Percentiles rank a stretch among this genome's conserved stretches.
Conservation (phyloP, 2,797 vertebrate genomes). For the Sciaenops ocellatus region DNA sequence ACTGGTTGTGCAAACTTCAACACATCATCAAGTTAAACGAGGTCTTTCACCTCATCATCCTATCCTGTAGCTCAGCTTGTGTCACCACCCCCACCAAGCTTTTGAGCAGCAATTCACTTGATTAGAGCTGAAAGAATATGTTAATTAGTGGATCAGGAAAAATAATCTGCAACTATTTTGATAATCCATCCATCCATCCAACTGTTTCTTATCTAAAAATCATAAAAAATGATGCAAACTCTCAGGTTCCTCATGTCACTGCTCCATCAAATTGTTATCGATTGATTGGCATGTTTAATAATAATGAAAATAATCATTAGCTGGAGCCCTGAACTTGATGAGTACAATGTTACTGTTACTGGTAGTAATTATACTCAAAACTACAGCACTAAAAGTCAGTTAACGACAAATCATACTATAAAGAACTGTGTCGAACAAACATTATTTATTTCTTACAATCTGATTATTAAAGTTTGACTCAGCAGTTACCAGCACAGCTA, state of each 20-base stretch:
- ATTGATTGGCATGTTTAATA: neutral
- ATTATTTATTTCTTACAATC: neutral
- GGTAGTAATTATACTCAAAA: constrained; percentile 6
- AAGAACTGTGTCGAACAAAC: neutral
- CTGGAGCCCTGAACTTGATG: neutral
- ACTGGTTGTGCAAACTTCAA: neutral
- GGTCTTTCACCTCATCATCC: neutral
- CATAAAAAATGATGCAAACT: no score
- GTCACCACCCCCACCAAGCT: no score
- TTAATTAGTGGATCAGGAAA: no score
- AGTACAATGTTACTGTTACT: constrained; percentile 9
- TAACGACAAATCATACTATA: neutral
- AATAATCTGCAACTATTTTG: no score
- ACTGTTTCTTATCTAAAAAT: no score
- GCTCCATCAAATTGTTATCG: no score
- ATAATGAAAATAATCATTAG: neutral
- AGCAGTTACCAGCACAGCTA: constrained; percentile 16
- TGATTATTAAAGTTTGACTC: neutral
- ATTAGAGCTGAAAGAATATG: no score
- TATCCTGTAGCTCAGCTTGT: neutral
- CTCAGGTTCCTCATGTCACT: no score
- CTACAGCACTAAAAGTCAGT: neutral
- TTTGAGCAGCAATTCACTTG: no score
- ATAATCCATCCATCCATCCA: no score
- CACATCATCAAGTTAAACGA: neutral